Base-by-base conservation (phyloP, 1,140 invertebrate genomes). In the Pectinophora gossypiella region DNA sequence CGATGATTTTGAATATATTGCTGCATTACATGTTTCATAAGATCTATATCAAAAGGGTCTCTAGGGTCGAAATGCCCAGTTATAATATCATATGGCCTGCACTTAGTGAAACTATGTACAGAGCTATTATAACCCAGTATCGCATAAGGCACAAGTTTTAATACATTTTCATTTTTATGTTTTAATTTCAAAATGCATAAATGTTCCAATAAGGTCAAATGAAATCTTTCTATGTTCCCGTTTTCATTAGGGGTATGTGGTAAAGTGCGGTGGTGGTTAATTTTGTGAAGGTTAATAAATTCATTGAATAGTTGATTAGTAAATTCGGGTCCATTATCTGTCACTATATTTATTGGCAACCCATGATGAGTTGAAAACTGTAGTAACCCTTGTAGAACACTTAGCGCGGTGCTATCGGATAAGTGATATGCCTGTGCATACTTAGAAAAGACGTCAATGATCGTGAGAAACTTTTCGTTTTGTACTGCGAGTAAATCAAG, bases 261-360 rank as follows among this genome's bases (percentile, higher is more conserved):
- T 12, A 43, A 4, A 12, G 38, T 51, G 12, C 3, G 42, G 3
- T 51, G 12, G 13, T 43, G 48, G 16, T 19, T 23, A 22, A 51
- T 22, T 22, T 43, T 51, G 13, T 43, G 48, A 7, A 42, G 6
- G 12, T 19, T 42, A 12, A 51, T 5, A 16, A 51, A 51, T 23
- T 51, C 48, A 1, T 6, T 12, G 3, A 51, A 19, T 1, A 77
- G 69, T 10, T 51, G 36, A 43, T 51, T 51, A 10, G 13, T 18
- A 42, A 40, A 48, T 12, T 48, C 47, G n/a, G 23, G 35, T n/a
- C 47, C 47, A 10, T 38, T n/a, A 20, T 48, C 47, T 15, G 47
- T 48, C 1, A 23, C 23, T 3, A 40, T 15, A 1, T n/a, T 15
- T 15, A 42, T 6, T 12, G 48, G 48, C n/a, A 51, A 21, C 4